These are phyloP conservation scores for Orchesella cincta DNA, from an alignment of 1,140 invertebrate species.

Conservation along the genomic window DNA sequence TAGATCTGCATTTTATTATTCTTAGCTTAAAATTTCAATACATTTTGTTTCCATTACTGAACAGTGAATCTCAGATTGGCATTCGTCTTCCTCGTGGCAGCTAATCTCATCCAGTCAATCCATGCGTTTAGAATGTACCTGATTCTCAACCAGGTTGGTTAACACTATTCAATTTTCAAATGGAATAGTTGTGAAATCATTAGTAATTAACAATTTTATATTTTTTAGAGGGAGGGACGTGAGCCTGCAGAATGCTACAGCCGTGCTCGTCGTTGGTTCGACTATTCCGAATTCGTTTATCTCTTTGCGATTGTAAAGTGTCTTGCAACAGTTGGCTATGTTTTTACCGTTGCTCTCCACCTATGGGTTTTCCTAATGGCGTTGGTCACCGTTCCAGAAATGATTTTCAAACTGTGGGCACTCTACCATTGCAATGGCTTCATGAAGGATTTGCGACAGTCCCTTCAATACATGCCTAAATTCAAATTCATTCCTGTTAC, in stretches of 20 bases:
- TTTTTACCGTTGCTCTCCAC: conserved; percentile 1
- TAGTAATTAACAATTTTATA: background rate
- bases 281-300: conserved; percentile 18
- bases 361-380: conserved; percentile 1
- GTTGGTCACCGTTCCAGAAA: conserved; percentile 8
- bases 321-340: background rate
- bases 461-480: conserved; percentile 17
- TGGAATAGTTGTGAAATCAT: background rate
- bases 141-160: conserved; percentile 12
- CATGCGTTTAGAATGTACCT: conserved; percentile 8
- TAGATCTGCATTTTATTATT: background rate
- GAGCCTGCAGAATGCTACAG: conserved; percentile 20
- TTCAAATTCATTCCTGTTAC: conserved; percentile 28
- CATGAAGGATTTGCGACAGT: conserved; percentile 16
- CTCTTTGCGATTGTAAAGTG: conserved; percentile 20
- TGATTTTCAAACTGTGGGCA: conserved; percentile 20
- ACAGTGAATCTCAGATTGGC: background rate
- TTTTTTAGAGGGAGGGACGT: background rate
- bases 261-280: background rate
- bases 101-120: conserved; percentile 12
- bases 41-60: background rate
- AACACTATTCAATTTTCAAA: background rate
- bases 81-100: conserved; percentile 13
- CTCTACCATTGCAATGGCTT: conserved; percentile 13
- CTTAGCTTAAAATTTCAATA: background rate